A percentile compares a stretch with the other conserved stretches of the same genome.
Conservation (phyloP, 2,797 vertebrate genomes). For the Clarias fuscus region DNA sequence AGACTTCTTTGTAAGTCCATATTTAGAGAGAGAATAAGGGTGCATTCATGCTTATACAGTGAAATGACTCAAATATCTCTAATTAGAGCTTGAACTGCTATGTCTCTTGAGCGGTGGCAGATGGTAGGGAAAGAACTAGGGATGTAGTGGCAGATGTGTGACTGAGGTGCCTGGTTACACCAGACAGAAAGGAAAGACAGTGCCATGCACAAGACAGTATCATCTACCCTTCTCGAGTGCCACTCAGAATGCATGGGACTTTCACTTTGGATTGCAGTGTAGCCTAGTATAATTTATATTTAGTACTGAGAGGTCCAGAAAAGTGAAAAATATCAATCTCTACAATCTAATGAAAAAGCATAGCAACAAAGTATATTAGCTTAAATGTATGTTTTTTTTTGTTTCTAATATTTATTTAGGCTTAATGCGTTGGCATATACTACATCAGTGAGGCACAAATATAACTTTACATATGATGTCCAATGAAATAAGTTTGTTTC, state of each 20-base stretch:
- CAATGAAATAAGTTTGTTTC: not conserved
- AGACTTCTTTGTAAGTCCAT: not conserved
- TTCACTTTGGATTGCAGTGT: not conserved
- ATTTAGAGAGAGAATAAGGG: constrained; percentile 10
- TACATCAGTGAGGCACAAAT: not conserved
- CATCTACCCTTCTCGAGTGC: constrained; percentile 35
- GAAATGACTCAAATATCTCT: constrained; percentile 41
- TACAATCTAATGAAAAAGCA: not conserved
- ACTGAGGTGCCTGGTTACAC: constrained; percentile 46
- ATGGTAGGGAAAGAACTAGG: constrained; percentile 17
- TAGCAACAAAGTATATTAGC: not conserved
- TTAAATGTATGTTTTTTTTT: not conserved
- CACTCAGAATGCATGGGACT: constrained; percentile 33
- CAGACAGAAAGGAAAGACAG: constrained; percentile 27
- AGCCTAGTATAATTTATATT: not conserved
- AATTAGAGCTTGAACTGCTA: constrained; percentile 48
- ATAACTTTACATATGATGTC: not conserved
- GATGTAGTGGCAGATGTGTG: constrained; percentile 17
- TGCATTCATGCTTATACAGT: constrained; percentile 33
- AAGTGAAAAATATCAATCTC: not conserved
- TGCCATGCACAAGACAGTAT: constrained; percentile 28
- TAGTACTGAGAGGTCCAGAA: not conserved
- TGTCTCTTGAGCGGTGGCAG: constrained; percentile 43
- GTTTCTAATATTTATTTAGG: not conserved
- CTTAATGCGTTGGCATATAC: not conserved